phyloP scores from a whole-genome alignment of 2,797 vertebrate genomes.

The Fringilla coelebs region DNA sequence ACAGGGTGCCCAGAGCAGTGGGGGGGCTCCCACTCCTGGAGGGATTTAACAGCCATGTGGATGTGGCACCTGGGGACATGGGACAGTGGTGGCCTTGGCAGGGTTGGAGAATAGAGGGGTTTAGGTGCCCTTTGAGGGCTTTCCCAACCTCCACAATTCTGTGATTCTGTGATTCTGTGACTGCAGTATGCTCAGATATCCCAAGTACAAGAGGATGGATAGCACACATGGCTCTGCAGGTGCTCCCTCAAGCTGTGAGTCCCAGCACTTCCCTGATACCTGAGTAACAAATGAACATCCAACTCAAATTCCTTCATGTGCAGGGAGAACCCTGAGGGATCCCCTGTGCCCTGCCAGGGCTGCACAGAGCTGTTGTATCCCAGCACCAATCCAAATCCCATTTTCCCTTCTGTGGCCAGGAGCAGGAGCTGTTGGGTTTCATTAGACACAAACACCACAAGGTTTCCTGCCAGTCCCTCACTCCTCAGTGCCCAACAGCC shows the following conservation, averaged over 20 bases:
- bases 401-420: background rate
- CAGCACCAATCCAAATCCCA: background rate
- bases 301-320: background rate
- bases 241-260: background rate
- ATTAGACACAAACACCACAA: background rate
- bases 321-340: background rate
- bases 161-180: background rate
- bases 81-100: background rate
- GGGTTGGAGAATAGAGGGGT: background rate
- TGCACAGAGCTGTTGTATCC: accelerated
- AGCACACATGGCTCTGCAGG: background rate
- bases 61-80: background rate
- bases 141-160: background rate
- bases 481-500: background rate
- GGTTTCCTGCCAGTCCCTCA: background rate
- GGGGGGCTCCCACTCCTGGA: no score
- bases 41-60: accelerated
- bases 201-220: accelerated
- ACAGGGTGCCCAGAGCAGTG: no score
- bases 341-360: accelerated
- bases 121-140: background rate
- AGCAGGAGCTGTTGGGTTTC: background rate
- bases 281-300: background rate
- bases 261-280: background rate
- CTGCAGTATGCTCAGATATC: background rate